Conservation (phyloP, 2,113 vertebrate species). For the Phoxinus phoxinus region DNA sequence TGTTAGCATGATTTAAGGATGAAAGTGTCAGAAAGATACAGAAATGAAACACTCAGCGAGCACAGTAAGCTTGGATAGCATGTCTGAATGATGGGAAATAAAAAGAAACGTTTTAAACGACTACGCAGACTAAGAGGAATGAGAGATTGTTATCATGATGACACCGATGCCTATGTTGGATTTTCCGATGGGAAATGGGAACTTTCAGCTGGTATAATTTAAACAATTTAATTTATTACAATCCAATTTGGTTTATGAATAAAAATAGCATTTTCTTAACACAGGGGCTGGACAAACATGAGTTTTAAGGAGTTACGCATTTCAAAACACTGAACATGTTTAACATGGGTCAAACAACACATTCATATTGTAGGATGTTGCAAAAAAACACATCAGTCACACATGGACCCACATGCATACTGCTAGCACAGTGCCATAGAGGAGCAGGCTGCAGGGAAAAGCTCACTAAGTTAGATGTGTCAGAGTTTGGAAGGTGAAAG, state of each 20-base stretch:
- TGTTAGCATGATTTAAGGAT: conserved; percentile 24
- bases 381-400: not conserved
- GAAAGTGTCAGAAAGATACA: conserved; percentile 35
- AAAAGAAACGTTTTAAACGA: not conserved
- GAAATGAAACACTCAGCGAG: not conserved
- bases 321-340: not conserved
- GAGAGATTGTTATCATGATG: not conserved
- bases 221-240: not conserved
- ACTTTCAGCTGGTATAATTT: not conserved
- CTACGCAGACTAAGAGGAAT: conserved; percentile 10
- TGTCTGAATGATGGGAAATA: not conserved
- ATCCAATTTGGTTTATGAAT: too few species aligned
- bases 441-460: not conserved
- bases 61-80: conserved; percentile 13
- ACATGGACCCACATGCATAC: conserved; percentile 20
- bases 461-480: conserved; percentile 26
- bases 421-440: not conserved
- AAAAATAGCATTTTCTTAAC: too few species aligned
- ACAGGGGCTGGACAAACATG: not conserved
- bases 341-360: not conserved
- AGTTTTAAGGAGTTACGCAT: not conserved
- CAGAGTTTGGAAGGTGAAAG: conserved; percentile 33
- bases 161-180: not conserved
- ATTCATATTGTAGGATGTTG: not conserved
- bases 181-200: not conserved